Evolutionary conservation across 2,888 invertebrate genomes (phyloP), one percentile per base, ranked within the genome.

Genomic region (Hydriomena furcata): DNA sequence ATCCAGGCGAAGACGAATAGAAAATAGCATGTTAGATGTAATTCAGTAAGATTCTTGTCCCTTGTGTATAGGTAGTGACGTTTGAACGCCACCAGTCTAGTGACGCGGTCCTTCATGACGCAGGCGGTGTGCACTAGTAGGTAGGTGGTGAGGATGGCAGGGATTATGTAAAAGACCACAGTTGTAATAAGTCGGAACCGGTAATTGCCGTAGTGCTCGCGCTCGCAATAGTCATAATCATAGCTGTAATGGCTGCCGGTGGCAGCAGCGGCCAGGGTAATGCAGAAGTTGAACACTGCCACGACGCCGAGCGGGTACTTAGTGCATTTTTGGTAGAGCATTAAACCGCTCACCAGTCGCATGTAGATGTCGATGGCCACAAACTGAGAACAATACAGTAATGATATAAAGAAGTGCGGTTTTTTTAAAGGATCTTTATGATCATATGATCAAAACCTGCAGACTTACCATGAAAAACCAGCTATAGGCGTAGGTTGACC

Each of bases 221-320:
- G 85, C 5, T 88, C 84, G 71, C 95, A 95, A 66, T 94, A 94
- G 64, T 95, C 94, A 46, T 94, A 94, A 13, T 94, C 94, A 0
- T 93, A 73, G 7, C 91, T 88, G 17, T 91, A 71, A 28, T 90
- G 88, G 36, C 93, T 93, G 59, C 95, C 95, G 0, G 93, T 66
- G 0, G 90, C 91, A 0, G 94, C 93, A 3, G 92, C 82, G 1
- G 82, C 63, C 0, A 91, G 82, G 35, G 94, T 91, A 7, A 93
- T 56, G 1, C 82, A 50, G 92, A 94, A 94, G 7, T 94, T 85
- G 2, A 80, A 36, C 7, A 93, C 48, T 7, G 93, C 81, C 0
- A 92, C 72, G 0, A 86, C 66, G 0, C 93, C 79, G 0, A 93
- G 91, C 7, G 92, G 67, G 34, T 81, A 72, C 0, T 86, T 82